phyloP scores from a whole-genome alignment of 2,888 invertebrate genomes.

The Trilocha varians region DNA sequence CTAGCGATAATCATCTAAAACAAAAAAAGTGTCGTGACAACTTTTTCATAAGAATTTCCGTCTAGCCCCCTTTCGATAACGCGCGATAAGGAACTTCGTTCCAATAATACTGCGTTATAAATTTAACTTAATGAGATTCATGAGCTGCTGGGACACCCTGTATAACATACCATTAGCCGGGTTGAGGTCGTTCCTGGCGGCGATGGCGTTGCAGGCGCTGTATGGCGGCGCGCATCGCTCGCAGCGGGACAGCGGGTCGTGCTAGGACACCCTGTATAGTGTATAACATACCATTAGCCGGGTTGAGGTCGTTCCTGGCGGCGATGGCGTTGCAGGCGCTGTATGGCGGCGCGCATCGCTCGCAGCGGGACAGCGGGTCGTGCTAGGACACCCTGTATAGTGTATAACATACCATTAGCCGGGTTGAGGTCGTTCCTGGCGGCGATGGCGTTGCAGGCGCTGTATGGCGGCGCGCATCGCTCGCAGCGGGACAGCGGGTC shows the following conservation, averaged over 20 bases:
- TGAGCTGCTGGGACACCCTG: too few relatives aligned
- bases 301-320: conserved; percentile 81
- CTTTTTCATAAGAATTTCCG: too few relatives aligned
- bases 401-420: conserved; percentile 68
- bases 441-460: conserved; percentile 80
- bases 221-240: conserved; percentile 77
- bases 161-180: conserved; percentile 75
- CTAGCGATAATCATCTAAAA: too few relatives aligned
- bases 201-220: conserved; percentile 80
- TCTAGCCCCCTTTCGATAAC: too few relatives aligned
- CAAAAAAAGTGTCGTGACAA: too few relatives aligned
- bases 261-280: too few relatives aligned
- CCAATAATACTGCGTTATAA: too few relatives aligned
- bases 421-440: conserved; percentile 82
- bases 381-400: too few relatives aligned
- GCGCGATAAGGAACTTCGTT: too few relatives aligned
- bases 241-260: too few relatives aligned
- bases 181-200: conserved; percentile 81
- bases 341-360: conserved; percentile 77
- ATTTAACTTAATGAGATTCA: neutral
- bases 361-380: too few relatives aligned
- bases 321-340: conserved; percentile 82
- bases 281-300: conserved; percentile 72
- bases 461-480: conserved; percentile 77
- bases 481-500: too few relatives aligned